Conservation (phyloP, 1,140 invertebrate species). For the Diachasma alloeum region DNA sequence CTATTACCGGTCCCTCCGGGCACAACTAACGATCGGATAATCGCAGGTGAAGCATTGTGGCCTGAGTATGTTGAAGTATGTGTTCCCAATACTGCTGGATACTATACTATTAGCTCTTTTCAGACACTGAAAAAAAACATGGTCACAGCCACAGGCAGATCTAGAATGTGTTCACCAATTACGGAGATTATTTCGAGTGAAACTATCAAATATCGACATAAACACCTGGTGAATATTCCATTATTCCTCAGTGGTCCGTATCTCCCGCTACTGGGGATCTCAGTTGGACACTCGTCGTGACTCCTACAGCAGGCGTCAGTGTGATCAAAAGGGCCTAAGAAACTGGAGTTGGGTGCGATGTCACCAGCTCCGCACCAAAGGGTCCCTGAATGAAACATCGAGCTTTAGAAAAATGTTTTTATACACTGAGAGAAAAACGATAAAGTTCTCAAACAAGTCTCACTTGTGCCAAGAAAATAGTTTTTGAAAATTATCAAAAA, state of each 20-base stretch:
- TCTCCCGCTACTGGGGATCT: neutral
- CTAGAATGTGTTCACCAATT: constrained; percentile 45
- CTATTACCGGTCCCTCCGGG: constrained; percentile 58
- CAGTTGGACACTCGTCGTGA: constrained; percentile 2
- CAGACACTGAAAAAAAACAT: constrained; percentile 67
- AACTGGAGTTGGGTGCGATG: constrained; percentile 52
- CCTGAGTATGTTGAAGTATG: constrained; percentile 67
- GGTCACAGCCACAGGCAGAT: constrained; percentile 70
- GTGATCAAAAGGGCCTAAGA: constrained; percentile 55
- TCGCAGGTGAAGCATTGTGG: constrained; percentile 67
- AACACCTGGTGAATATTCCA: constrained; percentile 44
- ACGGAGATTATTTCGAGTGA: no score
- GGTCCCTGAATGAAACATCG: constrained; percentile 47
- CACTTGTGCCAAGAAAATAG: no score
- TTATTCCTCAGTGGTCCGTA: neutral
- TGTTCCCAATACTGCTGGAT: constrained; percentile 65
- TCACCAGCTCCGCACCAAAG: constrained; percentile 67
- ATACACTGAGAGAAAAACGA: no score
- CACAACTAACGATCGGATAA: constrained; percentile 65
- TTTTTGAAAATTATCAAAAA: no score
- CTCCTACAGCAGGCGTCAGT: constrained; percentile 16
- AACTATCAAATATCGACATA: neutral
- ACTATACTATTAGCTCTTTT: constrained; percentile 59
- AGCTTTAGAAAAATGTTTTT: neutral
- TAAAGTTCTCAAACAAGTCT: no score